Base-by-base conservation (phyloP, 2,797 vertebrate genomes). In the Intellagama lesueurii region DNA sequence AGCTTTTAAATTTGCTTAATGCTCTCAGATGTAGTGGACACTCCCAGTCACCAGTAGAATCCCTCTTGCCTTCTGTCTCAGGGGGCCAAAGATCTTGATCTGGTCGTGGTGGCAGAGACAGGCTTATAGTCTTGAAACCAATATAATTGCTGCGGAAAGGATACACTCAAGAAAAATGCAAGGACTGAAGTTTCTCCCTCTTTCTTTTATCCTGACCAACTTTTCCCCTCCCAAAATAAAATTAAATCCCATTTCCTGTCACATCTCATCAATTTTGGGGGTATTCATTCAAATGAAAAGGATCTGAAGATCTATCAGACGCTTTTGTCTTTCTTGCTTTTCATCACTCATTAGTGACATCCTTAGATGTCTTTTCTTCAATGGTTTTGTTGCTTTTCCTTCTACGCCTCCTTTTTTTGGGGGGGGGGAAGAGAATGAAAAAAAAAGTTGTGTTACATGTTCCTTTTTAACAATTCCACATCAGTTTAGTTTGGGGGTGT, bases 341-440 rank as follows among this genome's bases (percentile, higher is more conserved):
- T 93, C 94, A 91, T 96, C 95, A 95, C 77, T 96, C 96, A 95
- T 94, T 94, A 96, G 64, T 96, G 95, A 95, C 95, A 95, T 81
- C 86, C 5, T 2, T 49, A 87, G 91, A 87, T 86, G 84, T 76
- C 47, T 85, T 83, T 91, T 87, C 94, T 92, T 89, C 86, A 84
- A 95, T 85, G 92, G 47, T 87, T 96, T 95, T 93, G 56, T 77
- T 92, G 88, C 92, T 69, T 86, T 69, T 93, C 88, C 87, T 87
- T 92, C 5, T 87, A 94, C 80, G 86, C 28, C 52, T 93, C 68
- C 68, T 92, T 91, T 94, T 95, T 95, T 35, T 92, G 96, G 5
- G 96, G 96, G 69, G 96, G 89, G 87, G 91, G 95, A 88, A 96
- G 94, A 93, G 96, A 94, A 64, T 9, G 35, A 96, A 92, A 90